These are phyloP conservation scores for Nephila pilipes DNA, from an alignment of 1,140 invertebrate species.

Conservation along the genomic window DNA sequence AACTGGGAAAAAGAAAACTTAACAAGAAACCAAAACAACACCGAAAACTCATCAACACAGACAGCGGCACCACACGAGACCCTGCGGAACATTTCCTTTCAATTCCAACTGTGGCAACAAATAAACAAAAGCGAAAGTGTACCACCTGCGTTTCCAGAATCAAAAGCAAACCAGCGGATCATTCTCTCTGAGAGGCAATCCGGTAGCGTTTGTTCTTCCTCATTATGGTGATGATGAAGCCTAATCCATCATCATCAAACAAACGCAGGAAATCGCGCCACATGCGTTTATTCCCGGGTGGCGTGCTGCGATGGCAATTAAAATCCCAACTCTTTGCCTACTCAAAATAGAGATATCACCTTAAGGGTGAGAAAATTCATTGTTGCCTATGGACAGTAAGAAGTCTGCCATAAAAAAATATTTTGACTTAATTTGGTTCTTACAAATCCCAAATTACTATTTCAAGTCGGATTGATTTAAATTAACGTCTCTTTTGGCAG, in stretches of 20 bases:
- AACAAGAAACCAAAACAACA: neutral
- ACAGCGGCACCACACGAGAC: neutral
- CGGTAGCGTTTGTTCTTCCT: conserved; percentile 27
- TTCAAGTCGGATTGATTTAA: too few species aligned
- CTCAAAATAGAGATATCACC: conserved; percentile 40
- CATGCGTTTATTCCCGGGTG: conserved; percentile 28
- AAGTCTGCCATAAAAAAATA: too few species aligned
- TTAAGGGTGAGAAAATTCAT: neutral
- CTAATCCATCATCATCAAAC: conserved; percentile 60
- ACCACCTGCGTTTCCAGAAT: conserved; percentile 51
- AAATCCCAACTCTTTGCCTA: neutral
- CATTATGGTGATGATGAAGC: conserved; percentile 33
- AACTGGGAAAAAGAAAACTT: neutral
- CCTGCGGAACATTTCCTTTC: conserved; percentile 26
- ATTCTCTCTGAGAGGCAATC: neutral
- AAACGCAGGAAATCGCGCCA: conserved; percentile 55
- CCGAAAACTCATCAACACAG: conserved; percentile 15
- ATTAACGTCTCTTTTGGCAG: too few species aligned
- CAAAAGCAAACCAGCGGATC: conserved; percentile 42
- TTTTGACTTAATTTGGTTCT: too few species aligned
- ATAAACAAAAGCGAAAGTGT: neutral
- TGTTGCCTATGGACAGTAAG: too few species aligned
- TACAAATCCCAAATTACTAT: too few species aligned
- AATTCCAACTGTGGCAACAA: neutral
- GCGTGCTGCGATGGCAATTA: conserved; percentile 41